Evolutionary conservation across 2,797 vertebrate genomes (phyloP).

Genomic region (Dipus sagitta): DNA sequence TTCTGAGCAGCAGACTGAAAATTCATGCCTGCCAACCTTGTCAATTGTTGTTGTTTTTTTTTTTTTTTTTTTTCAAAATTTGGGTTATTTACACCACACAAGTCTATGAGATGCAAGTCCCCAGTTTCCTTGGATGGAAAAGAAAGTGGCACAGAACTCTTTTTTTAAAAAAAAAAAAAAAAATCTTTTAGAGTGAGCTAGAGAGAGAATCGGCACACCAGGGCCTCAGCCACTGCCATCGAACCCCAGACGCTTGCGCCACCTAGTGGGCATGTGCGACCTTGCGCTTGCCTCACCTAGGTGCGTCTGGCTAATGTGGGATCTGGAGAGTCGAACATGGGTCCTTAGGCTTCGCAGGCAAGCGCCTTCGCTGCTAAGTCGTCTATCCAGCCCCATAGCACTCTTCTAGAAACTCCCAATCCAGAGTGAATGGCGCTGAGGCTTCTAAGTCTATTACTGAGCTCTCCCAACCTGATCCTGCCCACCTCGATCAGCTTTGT

Average conservation of each 20-base stretch:
- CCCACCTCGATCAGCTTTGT: neutral
- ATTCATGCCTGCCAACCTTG: slow-evolving; percentile 74
- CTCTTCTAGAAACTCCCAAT: slow-evolving; percentile 65
- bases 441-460: neutral
- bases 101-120: slow-evolving; percentile 61
- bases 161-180: too few species aligned
- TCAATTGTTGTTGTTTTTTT: slow-evolving; percentile 47
- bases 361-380: too few species aligned
- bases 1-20: slow-evolving; percentile 60
- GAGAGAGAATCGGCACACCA: too few species aligned
- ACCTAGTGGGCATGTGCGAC: too few species aligned
- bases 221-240: too few species aligned
- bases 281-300: too few species aligned
- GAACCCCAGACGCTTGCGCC: too few species aligned
- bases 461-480: neutral
- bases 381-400: neutral
- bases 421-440: neutral
- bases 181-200: too few species aligned
- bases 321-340: too few species aligned
- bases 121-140: slow-evolving; percentile 61
- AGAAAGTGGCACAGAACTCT: slow-evolving; percentile 57
- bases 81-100: slow-evolving; percentile 74
- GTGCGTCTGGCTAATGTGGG: too few species aligned
- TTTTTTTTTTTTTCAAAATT: slow-evolving; percentile 53
- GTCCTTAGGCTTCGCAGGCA: too few species aligned